Evolutionary conservation across 1,140 invertebrate species (phyloP), one percentile per base, ranked within the genome.

Genomic region (Stenopsyche tienmushanensis): DNA sequence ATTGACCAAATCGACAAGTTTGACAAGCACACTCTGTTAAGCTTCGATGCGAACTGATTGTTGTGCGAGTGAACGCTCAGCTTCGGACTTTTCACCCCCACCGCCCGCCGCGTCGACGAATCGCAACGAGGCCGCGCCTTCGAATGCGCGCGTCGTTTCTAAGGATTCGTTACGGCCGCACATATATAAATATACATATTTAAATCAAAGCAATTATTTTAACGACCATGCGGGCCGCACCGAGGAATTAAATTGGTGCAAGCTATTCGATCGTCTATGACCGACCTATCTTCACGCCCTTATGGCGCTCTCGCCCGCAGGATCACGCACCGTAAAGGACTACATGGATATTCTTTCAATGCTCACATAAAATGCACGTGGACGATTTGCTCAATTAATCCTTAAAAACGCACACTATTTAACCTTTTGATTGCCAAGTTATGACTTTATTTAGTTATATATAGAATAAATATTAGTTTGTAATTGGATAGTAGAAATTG

Each of bases 71-170:
- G 24, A 23, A 17, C 52, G 24, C 2, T 34, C 20, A 24, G 13
- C 25, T n/a, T 34, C 18, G 39, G 39, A 23, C 8, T 3, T 15
- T 34, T 13, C 29, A 45, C 23, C 55, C 55, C 55, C 55, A 58
- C 55, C 55, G 26, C 55, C 9, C 3, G 15, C 1, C 9, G 3
- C 15, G n/a, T 39, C 21, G 55, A 25, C 55, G 39, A 58, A 58
- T 58, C 39, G 55, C 9, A 41, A 1, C 5, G 8, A 44, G n/a
- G 25, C 55, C 55, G 45, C 55, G 55, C 55, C 55, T n/a, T n/a
- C n/a, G n/a, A n/a, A n/a, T n/a, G n/a, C n/a, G n/a, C n/a, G n/a
- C n/a, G n/a, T n/a, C n/a, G n/a, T n/a, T n/a, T n/a, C n/a, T n/a
- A n/a, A n/a, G n/a, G n/a, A n/a, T n/a, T n/a, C n/a, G n/a, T n/a